Percentiles rank a stretch among this genome's conserved stretches.
Evolutionary conservation across 2,113 vertebrate species (phyloP).

Genomic region (Nannobrachium achirus): DNA sequence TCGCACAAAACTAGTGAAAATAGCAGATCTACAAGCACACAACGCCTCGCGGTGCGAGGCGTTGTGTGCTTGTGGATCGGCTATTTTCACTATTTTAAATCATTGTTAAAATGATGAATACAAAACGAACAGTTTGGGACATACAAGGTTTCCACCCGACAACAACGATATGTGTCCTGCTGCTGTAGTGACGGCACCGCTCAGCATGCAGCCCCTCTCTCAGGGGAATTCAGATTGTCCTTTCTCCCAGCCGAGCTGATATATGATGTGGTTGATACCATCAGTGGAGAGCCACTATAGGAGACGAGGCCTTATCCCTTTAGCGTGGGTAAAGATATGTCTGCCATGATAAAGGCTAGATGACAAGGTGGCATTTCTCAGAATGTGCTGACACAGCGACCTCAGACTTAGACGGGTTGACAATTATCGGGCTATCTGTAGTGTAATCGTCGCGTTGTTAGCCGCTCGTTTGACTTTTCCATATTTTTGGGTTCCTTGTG

Average conservation of each 20-base stretch:
- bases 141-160: no score
- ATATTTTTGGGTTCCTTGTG: constrained; percentile 28
- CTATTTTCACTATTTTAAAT: no score
- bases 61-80: no score
- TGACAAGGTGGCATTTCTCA: constrained; percentile 11
- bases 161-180: no score
- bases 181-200: no score
- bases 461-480: constrained; percentile 22
- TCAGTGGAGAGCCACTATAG: constrained; percentile 30
- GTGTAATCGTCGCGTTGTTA: constrained; percentile 28
- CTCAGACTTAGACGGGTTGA: constrained; percentile 32
- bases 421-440: constrained; percentile 34
- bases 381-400: constrained; percentile 4
- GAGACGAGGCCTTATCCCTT: constrained; percentile 25
- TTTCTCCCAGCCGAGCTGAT: constrained; percentile 8
- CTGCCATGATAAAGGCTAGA: constrained; percentile 37
- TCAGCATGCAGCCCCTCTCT: constrained; percentile 11
- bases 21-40: no score
- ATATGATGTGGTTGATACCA: constrained; percentile 31
- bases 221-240: not conserved
- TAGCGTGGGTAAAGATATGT: constrained; percentile 33
- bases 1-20: no score
- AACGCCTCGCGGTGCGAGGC: no score
- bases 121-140: no score
- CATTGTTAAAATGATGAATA: no score